Evolutionary conservation across 2,888 invertebrate genomes (phyloP), one percentile per base, ranked within the genome.

Genomic region (Andrena hattorfiana): DNA sequence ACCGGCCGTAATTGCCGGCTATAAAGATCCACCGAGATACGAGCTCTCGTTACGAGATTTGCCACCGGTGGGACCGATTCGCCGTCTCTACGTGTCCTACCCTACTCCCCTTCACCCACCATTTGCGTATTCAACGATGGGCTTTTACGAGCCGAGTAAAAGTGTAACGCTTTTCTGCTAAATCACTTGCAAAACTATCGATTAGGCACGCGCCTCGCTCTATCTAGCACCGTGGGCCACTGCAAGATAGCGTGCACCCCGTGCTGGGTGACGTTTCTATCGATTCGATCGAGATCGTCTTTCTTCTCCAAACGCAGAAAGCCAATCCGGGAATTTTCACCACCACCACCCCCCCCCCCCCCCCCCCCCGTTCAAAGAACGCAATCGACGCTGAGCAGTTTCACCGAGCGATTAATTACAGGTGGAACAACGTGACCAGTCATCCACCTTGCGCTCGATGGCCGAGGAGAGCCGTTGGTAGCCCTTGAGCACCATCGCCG

Each of bases 11-110:
- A 90, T 90, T 90, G 90, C 87, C 85, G 85, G 81, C 87, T 89
- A 90, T 90, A 90, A 90, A 90, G 87, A 90, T 90, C 86, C 87
- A 64, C 72, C 85, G 82, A 89, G 84, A 85, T 89, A 88, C 84
- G 87, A 82, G 77, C 82, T 77, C 81, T 87, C 85, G 87, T 88
- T 88, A 89, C 81, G 84, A 87, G 89, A 89, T 89, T 89, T 88
- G 89, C 89, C 89, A 88, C 87, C 89, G 78, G 67, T 85, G 86
- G 89, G 89, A 87, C 87, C 85, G 86, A 85, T 83, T 71, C 86
- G 35, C 74, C 74, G 64, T 59, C 69, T 68, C 69, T 56, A 56
- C 77, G 60, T 72, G 56, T 68, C 70, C 64, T 35, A 8, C 66
- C 20, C n/a, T 66, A 56, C 77, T 26, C 26, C n/a, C 64, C 32